Percentiles rank a stretch among this genome's conserved stretches.
phyloP scores from a whole-genome alignment of 2,113 vertebrate genomes.

The Cyanoramphus novaezelandiae region DNA sequence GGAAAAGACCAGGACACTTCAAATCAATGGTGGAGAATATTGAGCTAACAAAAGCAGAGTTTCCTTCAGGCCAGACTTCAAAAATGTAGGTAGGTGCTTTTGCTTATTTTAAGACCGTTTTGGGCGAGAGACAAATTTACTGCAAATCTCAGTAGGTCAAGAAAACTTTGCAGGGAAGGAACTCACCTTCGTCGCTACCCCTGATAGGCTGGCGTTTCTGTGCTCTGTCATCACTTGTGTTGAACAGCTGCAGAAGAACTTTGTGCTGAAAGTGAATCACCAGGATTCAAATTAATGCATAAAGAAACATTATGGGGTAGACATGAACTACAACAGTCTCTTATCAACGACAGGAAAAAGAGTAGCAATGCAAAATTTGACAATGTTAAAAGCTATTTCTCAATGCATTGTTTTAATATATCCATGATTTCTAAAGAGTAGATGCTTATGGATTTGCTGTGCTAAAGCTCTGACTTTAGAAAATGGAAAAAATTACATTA shows the following conservation, averaged over 20 bases:
- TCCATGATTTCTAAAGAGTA: not conserved
- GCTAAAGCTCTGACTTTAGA: not conserved
- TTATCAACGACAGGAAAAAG: not conserved
- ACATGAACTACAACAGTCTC: not conserved
- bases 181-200: conserved; percentile 90
- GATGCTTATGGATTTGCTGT: not conserved
- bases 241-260: conserved; percentile 92
- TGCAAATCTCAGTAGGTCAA: not conserved
- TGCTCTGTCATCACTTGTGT: conserved; percentile 87
- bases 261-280: conserved; percentile 84
- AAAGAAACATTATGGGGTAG: not conserved
- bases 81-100: not conserved
- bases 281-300: not conserved
- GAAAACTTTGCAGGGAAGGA: not conserved
- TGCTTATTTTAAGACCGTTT: not conserved
- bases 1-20: not conserved
- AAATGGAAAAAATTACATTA: not conserved
- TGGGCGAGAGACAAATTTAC: not conserved
- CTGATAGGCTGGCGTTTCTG: conserved; percentile 92
- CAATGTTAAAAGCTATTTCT: not conserved
- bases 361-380: not conserved
- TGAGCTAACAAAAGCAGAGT: not conserved
- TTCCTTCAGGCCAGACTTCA: not conserved
- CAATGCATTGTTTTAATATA: not conserved
- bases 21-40: not conserved